phyloP scores from a whole-genome alignment of 2,113 vertebrate species.

The Sisor rabdophorus region DNA sequence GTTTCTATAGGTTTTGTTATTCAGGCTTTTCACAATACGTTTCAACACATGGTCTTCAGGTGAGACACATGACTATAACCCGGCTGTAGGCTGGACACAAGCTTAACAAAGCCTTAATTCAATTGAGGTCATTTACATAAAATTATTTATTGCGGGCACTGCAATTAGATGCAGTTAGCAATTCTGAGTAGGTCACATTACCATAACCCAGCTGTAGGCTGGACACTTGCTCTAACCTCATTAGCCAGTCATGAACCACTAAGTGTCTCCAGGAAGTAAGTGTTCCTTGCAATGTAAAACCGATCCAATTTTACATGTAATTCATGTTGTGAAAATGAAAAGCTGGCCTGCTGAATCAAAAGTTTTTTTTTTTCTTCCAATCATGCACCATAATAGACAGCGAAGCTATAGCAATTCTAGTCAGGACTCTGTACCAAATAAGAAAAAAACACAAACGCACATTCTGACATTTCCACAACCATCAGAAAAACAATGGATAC shows the following conservation, averaged over 20 bases:
- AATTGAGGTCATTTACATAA: too few relatives aligned
- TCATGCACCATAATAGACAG: neutral
- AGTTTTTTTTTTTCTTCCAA: neutral
- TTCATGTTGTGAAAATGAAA: neutral
- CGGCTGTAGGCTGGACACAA: too few relatives aligned
- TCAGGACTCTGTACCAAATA: neutral
- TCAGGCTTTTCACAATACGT: too few relatives aligned
- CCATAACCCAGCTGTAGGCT: neutral
- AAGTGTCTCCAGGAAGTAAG: neutral
- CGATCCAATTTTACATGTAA: too few relatives aligned
- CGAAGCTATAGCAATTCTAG: neutral
- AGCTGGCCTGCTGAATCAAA: neutral
- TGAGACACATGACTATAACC: too few relatives aligned
- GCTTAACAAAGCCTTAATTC: too few relatives aligned
- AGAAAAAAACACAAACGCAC: neutral
- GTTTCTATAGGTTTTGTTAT: too few relatives aligned
- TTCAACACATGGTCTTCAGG: too few relatives aligned
- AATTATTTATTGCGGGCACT: neutral
- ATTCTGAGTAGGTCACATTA: neutral
- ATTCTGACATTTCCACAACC: neutral
- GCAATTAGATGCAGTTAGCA: neutral
- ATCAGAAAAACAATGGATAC: neutral
- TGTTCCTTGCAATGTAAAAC: neutral
- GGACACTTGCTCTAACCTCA: neutral
- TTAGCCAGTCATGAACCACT: neutral